phyloP scores from a whole-genome alignment of 2,113 vertebrate genomes.

The Pteruthius melanotis region DNA sequence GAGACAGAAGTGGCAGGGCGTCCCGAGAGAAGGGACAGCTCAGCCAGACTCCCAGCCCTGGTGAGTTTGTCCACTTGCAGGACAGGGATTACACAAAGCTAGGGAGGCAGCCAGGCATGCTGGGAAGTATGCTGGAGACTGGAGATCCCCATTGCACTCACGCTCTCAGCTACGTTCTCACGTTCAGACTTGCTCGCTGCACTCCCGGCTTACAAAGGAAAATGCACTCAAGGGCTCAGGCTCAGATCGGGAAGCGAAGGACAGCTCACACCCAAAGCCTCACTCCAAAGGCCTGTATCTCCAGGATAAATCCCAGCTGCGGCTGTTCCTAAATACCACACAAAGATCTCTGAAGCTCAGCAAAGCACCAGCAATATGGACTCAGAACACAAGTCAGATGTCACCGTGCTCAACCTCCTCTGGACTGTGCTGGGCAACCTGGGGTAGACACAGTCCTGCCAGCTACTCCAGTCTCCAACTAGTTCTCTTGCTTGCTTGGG shows the following conservation, averaged over 20 bases:
- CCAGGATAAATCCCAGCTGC: neutral
- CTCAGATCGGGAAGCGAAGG: neutral
- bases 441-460: neutral
- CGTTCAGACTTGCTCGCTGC: slow-evolving; percentile 8
- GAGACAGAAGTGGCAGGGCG: neutral
- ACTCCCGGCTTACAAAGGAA: neutral
- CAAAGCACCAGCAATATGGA: neutral
- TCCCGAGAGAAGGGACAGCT: neutral
- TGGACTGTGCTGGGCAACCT: neutral
- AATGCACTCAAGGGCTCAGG: neutral
- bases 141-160: neutral
- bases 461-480: neutral
- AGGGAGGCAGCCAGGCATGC: neutral
- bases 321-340: neutral
- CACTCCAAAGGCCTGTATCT: neutral
- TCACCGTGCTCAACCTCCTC: neutral
- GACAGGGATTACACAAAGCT: neutral
- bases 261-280: neutral
- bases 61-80: neutral
- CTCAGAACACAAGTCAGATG: neutral
- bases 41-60: neutral
- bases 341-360: neutral
- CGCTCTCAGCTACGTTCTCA: neutral
- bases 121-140: neutral
- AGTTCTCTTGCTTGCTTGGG: neutral